Evolutionary conservation across 2,797 vertebrate genomes (phyloP).

Genomic region (Cyclura pinguis): DNA sequence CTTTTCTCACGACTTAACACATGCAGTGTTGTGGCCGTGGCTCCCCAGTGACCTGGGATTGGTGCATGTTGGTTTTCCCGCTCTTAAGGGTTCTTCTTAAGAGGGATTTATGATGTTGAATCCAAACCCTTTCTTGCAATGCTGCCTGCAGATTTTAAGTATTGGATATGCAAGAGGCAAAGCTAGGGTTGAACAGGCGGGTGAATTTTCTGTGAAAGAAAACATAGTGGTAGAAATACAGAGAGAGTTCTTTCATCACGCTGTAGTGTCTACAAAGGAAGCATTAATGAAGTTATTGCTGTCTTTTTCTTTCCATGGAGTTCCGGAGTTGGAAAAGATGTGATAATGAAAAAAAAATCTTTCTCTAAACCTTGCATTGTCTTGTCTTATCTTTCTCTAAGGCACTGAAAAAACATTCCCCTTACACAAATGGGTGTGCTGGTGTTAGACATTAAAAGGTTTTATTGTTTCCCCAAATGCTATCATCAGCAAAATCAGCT

Average conservation of each 20-base stretch:
- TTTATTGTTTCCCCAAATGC: background rate
- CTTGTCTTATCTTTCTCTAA: background rate
- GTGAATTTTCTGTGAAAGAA: no score
- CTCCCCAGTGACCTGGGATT: background rate
- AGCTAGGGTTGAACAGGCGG: background rate
- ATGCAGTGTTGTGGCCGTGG: background rate
- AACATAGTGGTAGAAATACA: background rate
- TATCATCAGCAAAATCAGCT: no score
- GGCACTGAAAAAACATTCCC: background rate
- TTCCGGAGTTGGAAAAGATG: no score
- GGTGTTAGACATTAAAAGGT: background rate
- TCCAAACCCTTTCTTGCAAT: conserved; percentile 10
- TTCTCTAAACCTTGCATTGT: background rate
- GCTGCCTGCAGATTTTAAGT: background rate
- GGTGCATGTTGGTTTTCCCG: background rate
- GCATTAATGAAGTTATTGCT: background rate
- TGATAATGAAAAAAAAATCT: background rate
- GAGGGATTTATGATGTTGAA: background rate
- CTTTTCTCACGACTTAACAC: background rate
- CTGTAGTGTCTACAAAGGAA: background rate
- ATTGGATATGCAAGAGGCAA: background rate
- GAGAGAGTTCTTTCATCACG: background rate
- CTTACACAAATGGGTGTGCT: no score
- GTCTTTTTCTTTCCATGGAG: background rate
- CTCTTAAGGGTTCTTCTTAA: background rate